Percentiles rank a stretch among this genome's conserved stretches.
Conservation (phyloP, 2,797 vertebrate genomes). For the Pseudomugil tenellus region DNA sequence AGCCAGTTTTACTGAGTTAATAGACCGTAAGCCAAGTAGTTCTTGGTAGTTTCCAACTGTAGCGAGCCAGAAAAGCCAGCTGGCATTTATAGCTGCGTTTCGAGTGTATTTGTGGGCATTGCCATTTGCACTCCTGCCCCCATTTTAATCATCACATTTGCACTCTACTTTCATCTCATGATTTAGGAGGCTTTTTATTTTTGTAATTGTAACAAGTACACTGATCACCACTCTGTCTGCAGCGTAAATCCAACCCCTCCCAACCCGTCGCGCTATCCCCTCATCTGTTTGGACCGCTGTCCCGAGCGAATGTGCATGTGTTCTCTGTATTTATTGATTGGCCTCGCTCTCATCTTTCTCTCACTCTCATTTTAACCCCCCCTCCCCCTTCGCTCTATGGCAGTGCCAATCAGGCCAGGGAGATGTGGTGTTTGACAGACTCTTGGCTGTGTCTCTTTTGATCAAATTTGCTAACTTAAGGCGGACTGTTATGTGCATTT, state of each 20-base stretch:
- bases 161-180: slow-evolving; percentile 76
- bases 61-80: slow-evolving; percentile 65
- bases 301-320: slow-evolving; percentile 62
- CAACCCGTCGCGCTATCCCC: slow-evolving; percentile 27
- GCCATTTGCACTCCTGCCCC: slow-evolving; percentile 61
- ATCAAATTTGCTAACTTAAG: slow-evolving; percentile 69
- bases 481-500: too few relatives aligned
- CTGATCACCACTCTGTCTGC: slow-evolving; percentile 47
- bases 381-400: slow-evolving; percentile 5
- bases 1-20: slow-evolving; percentile 37
- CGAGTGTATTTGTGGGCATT: slow-evolving; percentile 75
- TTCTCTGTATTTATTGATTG: slow-evolving; percentile 76
- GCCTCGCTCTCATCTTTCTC: slow-evolving; percentile 75
- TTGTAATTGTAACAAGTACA: slow-evolving; percentile 72
- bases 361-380: slow-evolving; percentile 69
- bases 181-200: slow-evolving; percentile 84
- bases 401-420: slow-evolving; percentile 42
- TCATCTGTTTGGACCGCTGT: slow-evolving; percentile 48
- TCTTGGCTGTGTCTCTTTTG: slow-evolving; percentile 64
- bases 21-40: slow-evolving; percentile 51
- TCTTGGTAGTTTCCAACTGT: slow-evolving; percentile 70
- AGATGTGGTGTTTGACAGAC: slow-evolving; percentile 63
- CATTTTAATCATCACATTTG: slow-evolving; percentile 79
- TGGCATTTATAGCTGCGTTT: slow-evolving; percentile 70
- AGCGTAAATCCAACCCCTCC: slow-evolving; percentile 64